A percentile compares a stretch with the other conserved stretches of the same genome.
Evolutionary conservation across 2,113 vertebrate species (phyloP).

Genomic region (Xenus cinereus): DNA sequence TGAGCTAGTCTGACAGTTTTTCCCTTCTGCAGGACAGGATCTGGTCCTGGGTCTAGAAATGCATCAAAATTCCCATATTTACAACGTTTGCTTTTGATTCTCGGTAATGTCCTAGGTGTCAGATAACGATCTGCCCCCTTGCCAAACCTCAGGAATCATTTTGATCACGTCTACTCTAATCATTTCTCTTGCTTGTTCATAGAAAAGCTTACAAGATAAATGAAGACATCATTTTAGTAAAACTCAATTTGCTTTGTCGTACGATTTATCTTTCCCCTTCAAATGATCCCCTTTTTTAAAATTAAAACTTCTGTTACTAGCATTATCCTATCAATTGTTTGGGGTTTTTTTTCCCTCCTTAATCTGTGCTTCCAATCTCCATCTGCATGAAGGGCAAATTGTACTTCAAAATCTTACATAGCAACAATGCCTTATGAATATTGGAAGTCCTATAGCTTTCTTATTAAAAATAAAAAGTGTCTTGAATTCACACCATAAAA

Average conservation of each 20-base stretch:
- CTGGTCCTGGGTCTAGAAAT: background rate
- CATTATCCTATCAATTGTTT: background rate
- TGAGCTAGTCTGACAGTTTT: background rate
- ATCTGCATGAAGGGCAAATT: background rate
- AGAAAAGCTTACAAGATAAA: background rate
- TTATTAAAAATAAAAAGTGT: background rate
- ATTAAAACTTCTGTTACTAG: background rate
- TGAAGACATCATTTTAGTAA: background rate
- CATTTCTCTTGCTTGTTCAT: background rate
- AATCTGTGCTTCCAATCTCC: background rate
- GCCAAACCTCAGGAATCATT: background rate
- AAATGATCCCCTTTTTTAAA: background rate
- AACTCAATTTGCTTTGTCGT: background rate
- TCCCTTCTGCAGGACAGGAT: background rate
- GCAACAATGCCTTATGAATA: background rate
- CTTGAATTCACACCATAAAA: background rate
- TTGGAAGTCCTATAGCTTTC: background rate
- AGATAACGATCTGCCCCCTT: background rate
- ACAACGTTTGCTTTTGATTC: background rate
- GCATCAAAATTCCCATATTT: background rate
- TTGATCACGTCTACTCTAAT: background rate
- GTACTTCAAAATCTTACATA: background rate
- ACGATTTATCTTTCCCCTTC: background rate
- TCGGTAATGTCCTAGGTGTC: accelerated
- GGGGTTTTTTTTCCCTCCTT: background rate